Evolutionary conservation across 2,797 vertebrate species (phyloP), one percentile per base, ranked within the genome.

Genomic region (Sebastes steindachneri): DNA sequence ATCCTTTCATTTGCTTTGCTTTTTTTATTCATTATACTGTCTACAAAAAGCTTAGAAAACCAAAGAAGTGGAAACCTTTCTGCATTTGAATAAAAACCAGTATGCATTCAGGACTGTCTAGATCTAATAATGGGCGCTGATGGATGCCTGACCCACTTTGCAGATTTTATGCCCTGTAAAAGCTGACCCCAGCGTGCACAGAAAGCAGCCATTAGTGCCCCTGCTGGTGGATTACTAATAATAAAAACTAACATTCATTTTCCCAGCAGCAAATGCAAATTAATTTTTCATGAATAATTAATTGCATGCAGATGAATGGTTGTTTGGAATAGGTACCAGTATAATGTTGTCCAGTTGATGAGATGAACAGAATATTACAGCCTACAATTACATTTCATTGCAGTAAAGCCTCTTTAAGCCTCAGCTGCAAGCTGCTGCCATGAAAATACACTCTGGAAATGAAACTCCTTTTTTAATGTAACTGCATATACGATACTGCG

Each of bases 61-160:
- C 26, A 55, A 76, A 69, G 21, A 68, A 57, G 33, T 57, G 5
- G 21, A 74, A 66, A 8, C 15, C 35, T n/a, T n/a, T 80, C 17
- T 48, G 17, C 57, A 21, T 74, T 67, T 58, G 25, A 77, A 76
- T 76, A 54, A 68, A 26, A 68, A 10, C 21, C 62, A 9, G 33
- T 25, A 4, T 19, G 57, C 58, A 25, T 75, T 64, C 53, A 73
- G 25, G 59, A 9, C 28, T 5, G 63, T 37, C 74, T 45, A 31
- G 11, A 59, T 78, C 66, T 75, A 59, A 41, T 87, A 80, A 86
- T 82, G 73, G 63, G 1, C 66, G 0, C 70, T 89, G 86, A 89
- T 93, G 89, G 86, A 88, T 84, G 86, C 37, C 85, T 92, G 92
- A 91, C 91, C 90, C 89, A 91, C 81, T 91, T 94, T 79, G 58